Base-by-base conservation (phyloP, 1,140 invertebrate species). In the Drosophila cardini region DNA sequence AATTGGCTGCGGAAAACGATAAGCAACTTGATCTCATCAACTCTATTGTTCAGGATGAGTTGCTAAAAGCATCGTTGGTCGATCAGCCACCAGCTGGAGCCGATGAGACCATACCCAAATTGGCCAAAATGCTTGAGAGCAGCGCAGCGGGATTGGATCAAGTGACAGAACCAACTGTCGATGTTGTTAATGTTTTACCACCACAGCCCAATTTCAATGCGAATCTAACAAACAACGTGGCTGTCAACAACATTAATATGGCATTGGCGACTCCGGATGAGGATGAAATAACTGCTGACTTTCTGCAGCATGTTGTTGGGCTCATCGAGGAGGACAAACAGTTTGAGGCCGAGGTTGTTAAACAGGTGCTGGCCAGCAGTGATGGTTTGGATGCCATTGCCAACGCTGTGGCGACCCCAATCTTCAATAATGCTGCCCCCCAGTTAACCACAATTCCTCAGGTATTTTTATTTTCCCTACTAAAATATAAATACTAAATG, bases 261-360 rank as follows among this genome's bases (percentile, higher is more conserved):
- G 48, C 38, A 43, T 69, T 91, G 55, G 74, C 76, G 9, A 68
- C 80, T 0, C 50, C 83, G 11, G 94, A 94, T 72, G 94, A 95
- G 82, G 94, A 95, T 91, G 93, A 94, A 38, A 93, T 95, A 15
- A 94, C 94, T 2, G 94, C 95, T 71, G 95, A 95, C 91, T 93
- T 95, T 61, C 83, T 95, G 8, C 94, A 95, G 92, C 94, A 95
- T 91, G 94, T 95, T 10, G 95, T 94, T 2, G 94, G 95, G 11
- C 91, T 95, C 13, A 94, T 95, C 8, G 94, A 94, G 58, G 94
- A 94, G 61, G 95, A 95, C 80, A 95, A 95, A 86, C 93, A 94
- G 78, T 92, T 95, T 26, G 94, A 95, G 81, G 95, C 95, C 83
- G 94, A 94, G 18, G 94, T 95, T 53, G 94, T 95, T 73, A 95